Base-by-base conservation (phyloP, 2,888 invertebrate genomes). In the Cryptocephalus primarius region DNA sequence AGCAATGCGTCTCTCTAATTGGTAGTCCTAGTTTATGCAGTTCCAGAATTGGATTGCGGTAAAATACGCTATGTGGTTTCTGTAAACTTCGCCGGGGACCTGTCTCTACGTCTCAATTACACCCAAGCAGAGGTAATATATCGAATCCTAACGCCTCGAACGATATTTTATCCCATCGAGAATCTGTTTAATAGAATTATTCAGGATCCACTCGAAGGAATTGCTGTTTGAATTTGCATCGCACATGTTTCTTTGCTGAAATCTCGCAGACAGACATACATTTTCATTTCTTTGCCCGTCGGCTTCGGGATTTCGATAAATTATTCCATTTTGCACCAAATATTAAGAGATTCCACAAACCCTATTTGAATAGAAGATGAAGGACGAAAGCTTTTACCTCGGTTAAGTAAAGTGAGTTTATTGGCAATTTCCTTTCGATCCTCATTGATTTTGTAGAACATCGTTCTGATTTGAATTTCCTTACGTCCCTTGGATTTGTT, bases 41-140 rank as follows among this genome's bases (percentile, higher is more conserved):
- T 65, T 64, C 64, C 55, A 60, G 67, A 68, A 69, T 69, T 69
- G 69, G 68, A 69, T 69, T 68, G 69, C 61, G 68, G 68, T 67
- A 64, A 69, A 67, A 68, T 68, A 66, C 66, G 64, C 64, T 60
- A 57, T 65, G 69, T 62, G 67, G 68, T 68, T 66, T 65, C 67
- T 63, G 61, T 63, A 66, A 66, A 67, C 66, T 67, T 63, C 62
- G 60, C 63, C 57, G 61, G 64, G 61, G 63, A 66, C 65, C 67
- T 68, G 68, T 67, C 66, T 58, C 53, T 63, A 62, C 63, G 59
- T 61, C 64, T 62, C 62, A 61, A 65, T 67, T 67, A 68, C 65
- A 39, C 51, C 22, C 22, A 6, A 22, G 22, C 22, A 58, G 65
- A 67, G 67, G 67, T 67, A 66, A 67, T 67, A 67, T 67, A 67